A percentile compares a stretch with the other conserved stretches of the same genome.
Evolutionary conservation across 2,797 vertebrate genomes (phyloP).

Genomic region (Sebastes iracundus): DNA sequence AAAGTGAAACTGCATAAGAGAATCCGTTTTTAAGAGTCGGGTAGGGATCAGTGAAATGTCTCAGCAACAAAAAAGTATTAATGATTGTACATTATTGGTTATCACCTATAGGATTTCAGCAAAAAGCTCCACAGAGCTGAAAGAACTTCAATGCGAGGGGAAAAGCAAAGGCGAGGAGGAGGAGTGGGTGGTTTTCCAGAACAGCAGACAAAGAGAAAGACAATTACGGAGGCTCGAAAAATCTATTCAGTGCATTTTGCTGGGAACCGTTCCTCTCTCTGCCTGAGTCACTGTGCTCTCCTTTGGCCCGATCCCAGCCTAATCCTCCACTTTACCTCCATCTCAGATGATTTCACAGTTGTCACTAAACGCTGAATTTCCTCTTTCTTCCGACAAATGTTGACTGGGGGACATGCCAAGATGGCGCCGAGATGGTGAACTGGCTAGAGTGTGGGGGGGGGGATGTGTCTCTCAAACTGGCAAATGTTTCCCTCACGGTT

Average conservation of each 20-base stretch:
- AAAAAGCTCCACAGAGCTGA: conserved; percentile 15
- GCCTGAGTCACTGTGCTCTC: conserved; percentile 46
- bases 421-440: conserved; percentile 56
- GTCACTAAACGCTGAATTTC: conserved; percentile 70
- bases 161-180: conserved; percentile 26
- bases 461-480: conserved; percentile 22
- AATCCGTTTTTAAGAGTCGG: neutral
- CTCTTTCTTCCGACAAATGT: conserved; percentile 65
- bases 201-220: conserved; percentile 66
- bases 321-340: conserved; percentile 75
- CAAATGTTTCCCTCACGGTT: conserved; percentile 32
- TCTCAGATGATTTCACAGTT: conserved; percentile 82
- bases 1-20: neutral
- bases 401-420: conserved; percentile 62
- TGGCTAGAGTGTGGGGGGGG: neutral
- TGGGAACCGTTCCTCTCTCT: conserved; percentile 44
- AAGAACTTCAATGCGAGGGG: conserved; percentile 15
- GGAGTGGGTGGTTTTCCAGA: conserved; percentile 59
- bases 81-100: conserved; percentile 5
- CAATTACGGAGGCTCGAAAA: conserved; percentile 67
- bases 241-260: conserved; percentile 60
- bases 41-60: neutral
- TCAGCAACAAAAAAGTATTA: conserved; percentile 7
- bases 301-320: conserved; percentile 52
- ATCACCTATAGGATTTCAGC: conserved; percentile 21